Base-by-base conservation (phyloP, 53 echinoderm and acorn worm species). In the Paelopatides confundens region DNA sequence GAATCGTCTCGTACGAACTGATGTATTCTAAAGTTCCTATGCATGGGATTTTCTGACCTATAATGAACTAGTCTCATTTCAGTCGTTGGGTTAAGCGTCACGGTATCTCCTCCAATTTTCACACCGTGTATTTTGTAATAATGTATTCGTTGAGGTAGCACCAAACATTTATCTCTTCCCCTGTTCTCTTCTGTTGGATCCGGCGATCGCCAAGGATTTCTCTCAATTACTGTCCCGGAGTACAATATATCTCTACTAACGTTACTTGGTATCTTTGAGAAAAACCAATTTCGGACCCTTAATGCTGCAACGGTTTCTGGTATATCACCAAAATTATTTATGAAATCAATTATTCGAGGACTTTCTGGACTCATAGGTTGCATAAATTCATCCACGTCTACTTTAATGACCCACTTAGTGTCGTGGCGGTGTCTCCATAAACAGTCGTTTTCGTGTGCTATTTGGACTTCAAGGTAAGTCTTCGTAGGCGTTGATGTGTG, bases 401-500 rank as follows among this genome's bases (percentile, higher is more conserved):
- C 89, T 53, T 96, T 96, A 8, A 96, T 33, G 28, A 96, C 86
- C 96, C 95, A 97, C 5, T 97, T 67, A 3, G 95, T 91, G 63
- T 89, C 89, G 74, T 96, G 89, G 17, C 93, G 91, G 66, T 95
- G 90, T 28, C 97, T 85, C 95, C 96, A 96, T 26, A 96, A 48
- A 52, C 96, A 96, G 83, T 96, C 96, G 37, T 96, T 96, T 50
- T 96, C 95, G 48, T 95, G 95, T 0, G 97, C 95, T 62, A 97
- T 95, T 53, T 96, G 97, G 1, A 95, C 97, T 63, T 96, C 97
- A 17, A 97, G 88, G 82, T 97, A 97, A 9, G 97, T 97, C 65
- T 97, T 97, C 31, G 91, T 83, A 29, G 87, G 86, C 2, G 95
- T 90, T 38, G 84, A 91, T 5, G 87, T 85, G 52, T 97, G 97